Percentiles rank a stretch among this genome's conserved stretches.
phyloP scores from a whole-genome alignment of 2,797 vertebrate genomes.

The Megalops cyprinoides region DNA sequence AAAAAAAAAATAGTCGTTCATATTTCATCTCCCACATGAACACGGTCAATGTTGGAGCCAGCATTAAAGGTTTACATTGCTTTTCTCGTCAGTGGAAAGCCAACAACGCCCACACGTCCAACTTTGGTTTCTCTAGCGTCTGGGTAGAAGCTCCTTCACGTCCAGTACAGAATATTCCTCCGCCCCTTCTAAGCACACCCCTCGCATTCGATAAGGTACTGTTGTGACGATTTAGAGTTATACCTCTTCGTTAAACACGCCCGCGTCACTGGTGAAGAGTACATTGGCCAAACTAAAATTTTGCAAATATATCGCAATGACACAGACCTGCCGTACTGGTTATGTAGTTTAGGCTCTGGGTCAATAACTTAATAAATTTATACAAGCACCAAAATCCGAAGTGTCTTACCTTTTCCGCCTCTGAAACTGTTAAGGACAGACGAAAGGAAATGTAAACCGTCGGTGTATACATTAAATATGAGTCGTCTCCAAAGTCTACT shows the following conservation, averaged over 20 bases:
- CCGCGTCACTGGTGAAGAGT: neutral
- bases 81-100: neutral
- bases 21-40: neutral
- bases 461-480: constrained; percentile 27
- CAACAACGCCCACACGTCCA: neutral
- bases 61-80: neutral
- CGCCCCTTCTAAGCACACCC: constrained; percentile 48
- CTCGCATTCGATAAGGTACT: constrained; percentile 53
- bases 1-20: neutral
- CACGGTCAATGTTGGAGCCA: neutral
- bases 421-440: neutral
- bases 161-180: neutral
- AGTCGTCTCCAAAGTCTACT: neutral
- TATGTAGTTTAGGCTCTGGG: neutral
- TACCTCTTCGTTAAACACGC: neutral
- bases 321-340: neutral
- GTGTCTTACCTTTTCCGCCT: too few species aligned
- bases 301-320: too few species aligned
- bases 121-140: constrained; percentile 14
- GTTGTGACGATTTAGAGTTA: constrained; percentile 23
- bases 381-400: too few species aligned
- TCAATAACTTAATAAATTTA: too few species aligned
- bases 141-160: neutral
- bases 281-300: too few species aligned
- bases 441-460: constrained; percentile 9